Conservation (phyloP, 2,113 vertebrate genomes). For the Prinia subflava region DNA sequence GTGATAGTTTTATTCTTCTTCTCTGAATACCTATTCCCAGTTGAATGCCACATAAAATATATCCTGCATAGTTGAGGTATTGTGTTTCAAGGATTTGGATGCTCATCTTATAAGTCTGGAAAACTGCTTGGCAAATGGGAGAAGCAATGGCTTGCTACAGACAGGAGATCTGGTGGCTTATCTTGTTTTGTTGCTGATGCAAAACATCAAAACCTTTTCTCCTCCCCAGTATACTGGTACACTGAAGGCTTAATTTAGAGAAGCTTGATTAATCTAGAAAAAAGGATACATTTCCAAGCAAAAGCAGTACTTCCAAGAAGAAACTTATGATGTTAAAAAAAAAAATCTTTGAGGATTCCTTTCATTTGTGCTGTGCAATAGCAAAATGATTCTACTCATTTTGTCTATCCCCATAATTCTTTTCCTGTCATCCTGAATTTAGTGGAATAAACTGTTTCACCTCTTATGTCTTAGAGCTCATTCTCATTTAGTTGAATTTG, state of each 20-base stretch:
- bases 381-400: slow-evolving; percentile 22
- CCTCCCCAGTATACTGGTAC: not conserved
- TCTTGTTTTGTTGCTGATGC: not conserved
- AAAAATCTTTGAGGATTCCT: not conserved
- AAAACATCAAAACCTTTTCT: not conserved
- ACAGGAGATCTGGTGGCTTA: not conserved
- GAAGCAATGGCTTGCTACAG: not conserved
- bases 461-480: not conserved
- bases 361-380: not conserved
- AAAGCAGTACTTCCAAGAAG: not conserved
- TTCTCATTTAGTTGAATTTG: slow-evolving; percentile 44
- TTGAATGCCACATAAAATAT: not conserved
- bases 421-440: slow-evolving; percentile 40
- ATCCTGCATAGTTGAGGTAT: not conserved
- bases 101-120: not conserved
- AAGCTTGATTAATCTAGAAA: not conserved
- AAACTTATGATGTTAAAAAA: not conserved
- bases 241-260: not conserved
- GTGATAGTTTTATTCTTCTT: not conserved
- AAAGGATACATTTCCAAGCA: not conserved
- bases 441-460: slow-evolving; percentile 33
- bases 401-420: slow-evolving; percentile 5
- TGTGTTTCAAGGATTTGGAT: not conserved
- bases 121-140: not conserved
- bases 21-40: not conserved